phyloP scores from a whole-genome alignment of 2,888 invertebrate genomes.

The Seladonia tumulorum region DNA sequence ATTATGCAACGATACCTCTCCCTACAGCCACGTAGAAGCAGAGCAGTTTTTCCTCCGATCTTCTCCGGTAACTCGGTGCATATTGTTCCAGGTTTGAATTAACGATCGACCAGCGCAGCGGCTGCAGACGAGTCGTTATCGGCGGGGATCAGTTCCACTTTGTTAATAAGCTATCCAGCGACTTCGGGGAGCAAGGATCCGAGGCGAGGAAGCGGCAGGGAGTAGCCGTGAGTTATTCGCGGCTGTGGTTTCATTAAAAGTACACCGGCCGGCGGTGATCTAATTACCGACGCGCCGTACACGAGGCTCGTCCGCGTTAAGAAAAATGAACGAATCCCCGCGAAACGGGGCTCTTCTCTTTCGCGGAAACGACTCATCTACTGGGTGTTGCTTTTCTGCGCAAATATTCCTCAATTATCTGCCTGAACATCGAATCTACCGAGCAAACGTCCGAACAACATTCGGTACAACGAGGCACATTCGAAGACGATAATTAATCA shows the following conservation, averaged over 20 bases:
- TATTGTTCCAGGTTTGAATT: conserved; percentile 2
- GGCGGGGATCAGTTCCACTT: background rate
- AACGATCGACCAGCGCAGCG: background rate
- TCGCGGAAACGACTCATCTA: background rate
- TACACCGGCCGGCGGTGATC: conserved; percentile 27
- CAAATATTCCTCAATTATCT: background rate
- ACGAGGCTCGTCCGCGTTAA: background rate
- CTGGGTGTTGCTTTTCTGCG: background rate
- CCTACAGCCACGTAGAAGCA: background rate
- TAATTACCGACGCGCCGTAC: conserved; percentile 28
- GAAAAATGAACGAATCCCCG: background rate
- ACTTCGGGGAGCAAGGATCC: background rate
- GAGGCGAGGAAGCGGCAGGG: background rate
- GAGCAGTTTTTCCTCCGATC: background rate
- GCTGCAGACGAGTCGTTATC: background rate
- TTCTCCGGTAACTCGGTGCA: background rate
- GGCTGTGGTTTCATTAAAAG: conserved; percentile 30
- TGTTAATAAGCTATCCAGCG: background rate
- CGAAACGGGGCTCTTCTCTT: background rate
- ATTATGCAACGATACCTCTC: background rate
- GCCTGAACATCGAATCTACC: background rate
- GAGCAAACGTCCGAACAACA: background rate
- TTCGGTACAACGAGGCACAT: background rate
- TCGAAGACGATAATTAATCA: too few species aligned
- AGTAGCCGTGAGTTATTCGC: conserved; percentile 23